Conservation (phyloP, 2,113 vertebrate species). For the Hemichromis elongatus region DNA sequence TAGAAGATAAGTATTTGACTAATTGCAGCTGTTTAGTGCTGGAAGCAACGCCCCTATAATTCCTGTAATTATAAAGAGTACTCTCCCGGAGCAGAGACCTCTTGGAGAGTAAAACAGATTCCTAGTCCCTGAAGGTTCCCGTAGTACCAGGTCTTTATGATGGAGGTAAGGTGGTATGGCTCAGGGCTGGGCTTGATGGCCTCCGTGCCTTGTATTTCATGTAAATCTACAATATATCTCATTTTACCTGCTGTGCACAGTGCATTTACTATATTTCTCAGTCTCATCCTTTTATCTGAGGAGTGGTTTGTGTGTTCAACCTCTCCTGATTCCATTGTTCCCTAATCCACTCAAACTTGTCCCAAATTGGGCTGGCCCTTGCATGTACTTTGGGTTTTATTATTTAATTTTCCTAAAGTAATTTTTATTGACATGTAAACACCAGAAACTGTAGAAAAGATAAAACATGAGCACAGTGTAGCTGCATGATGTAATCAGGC, state of each 20-base stretch:
- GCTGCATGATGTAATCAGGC: fast-evolving
- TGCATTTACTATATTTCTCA: fast-evolving
- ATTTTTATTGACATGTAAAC: neutral
- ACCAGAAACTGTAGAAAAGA: neutral
- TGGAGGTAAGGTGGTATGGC: neutral
- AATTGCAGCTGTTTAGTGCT: neutral
- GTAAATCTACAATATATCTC: fast-evolving
- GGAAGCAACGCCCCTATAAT: neutral
- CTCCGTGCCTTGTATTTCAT: neutral
- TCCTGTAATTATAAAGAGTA: neutral
- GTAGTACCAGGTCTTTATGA: neutral
- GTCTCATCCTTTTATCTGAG: neutral
- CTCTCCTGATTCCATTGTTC: fast-evolving
- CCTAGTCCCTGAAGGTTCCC: neutral
- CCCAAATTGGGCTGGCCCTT: neutral
- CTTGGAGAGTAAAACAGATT: neutral
- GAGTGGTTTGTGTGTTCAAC: neutral
- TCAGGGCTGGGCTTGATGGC: neutral
- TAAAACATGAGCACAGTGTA: neutral
- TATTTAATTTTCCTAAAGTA: fast-evolving
- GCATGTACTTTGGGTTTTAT: fast-evolving
- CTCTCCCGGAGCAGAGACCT: fast-evolving
- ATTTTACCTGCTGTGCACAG: neutral
- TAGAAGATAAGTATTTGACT: neutral
- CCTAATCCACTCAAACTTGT: neutral